Base-by-base conservation (phyloP, 2,113 vertebrate species). In the Nannobrachium achirus region DNA sequence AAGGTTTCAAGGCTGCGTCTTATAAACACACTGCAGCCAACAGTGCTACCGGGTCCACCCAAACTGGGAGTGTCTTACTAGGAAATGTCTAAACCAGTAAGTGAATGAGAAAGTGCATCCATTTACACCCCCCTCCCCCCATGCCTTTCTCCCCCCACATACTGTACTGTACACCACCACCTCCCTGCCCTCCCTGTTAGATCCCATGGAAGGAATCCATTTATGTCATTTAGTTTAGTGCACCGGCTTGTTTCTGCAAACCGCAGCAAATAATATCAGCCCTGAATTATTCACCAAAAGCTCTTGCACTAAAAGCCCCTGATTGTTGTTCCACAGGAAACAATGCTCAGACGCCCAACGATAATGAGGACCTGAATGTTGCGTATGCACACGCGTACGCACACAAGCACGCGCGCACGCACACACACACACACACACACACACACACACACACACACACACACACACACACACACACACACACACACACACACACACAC, bases 281-380 rank as follows among this genome's bases (percentile, higher is more conserved):
- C 71, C 84, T 99, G 94, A 98, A 99, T 99, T 95, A 99, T 99
- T 98, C 93, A 98, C 85, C 86, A 92, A 76, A 10, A 89, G 84
- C 90, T 92, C 86, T 86, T 80, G 83, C 67, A 45, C 94, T 96
- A 94, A 98, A 97, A 96, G 97, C 95, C 81, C 62, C 51, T 83
- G 88, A 92, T 90, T 89, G 88, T 77, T 92, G 88, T 91, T 70
- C 82, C 88, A 89, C 78, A 76, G 87, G 88, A 91, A 90, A 91
- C 83, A 86, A 87, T 83, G 74, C 85, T 84, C 74, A 89, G 82
- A 86, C 85, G 80, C 56, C n/a, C 74, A 78, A 73, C 73, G 78
- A 55, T 88, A 88, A 87, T 81, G 85, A 90, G 76, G 68, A 65
- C 53, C 78, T 71, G 68, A 75, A 69, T 73, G 77, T 70, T 71